Evolutionary conservation across 2,113 vertebrate species (phyloP).

Genomic region (Casuarius casuarius): DNA sequence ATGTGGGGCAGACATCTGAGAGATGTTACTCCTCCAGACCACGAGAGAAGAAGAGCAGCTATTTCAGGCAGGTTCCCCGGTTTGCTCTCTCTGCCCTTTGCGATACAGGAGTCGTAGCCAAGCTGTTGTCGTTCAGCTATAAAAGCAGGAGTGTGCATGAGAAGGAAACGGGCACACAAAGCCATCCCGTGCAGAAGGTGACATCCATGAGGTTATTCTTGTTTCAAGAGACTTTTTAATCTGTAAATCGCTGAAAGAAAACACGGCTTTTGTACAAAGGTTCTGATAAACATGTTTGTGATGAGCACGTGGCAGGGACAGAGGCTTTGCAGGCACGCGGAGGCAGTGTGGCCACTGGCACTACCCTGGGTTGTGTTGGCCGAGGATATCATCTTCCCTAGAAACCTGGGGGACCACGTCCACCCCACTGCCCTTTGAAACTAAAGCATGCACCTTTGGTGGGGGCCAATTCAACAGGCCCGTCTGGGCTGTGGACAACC

Average conservation of each 20-base stretch:
- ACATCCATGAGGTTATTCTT: neutral
- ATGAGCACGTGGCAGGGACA: rapidly evolving
- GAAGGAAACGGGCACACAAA: slow-evolving; percentile 25
- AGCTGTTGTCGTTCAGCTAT: neutral
- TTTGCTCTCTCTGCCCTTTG: neutral
- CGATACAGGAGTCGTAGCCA: neutral
- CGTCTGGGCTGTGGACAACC: neutral
- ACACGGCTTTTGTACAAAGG: neutral
- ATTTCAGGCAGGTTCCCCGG: neutral
- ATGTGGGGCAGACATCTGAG: neutral
- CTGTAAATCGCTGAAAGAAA: neutral
- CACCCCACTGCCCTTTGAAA: neutral
- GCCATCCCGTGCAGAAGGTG: neutral
- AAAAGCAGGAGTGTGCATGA: neutral
- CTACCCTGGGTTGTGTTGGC: too few relatives aligned
- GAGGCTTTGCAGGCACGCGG: neutral
- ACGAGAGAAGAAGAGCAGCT: neutral
- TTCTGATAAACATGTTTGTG: neutral
- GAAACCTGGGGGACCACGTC: neutral
- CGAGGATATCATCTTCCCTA: neutral
- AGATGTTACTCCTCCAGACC: neutral
- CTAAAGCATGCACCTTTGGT: neutral
- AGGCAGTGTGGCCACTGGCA: too few relatives aligned
- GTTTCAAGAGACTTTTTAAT: slow-evolving; percentile 35
- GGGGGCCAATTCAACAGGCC: neutral